These are phyloP conservation scores for Phengaris alcon DNA, from an alignment of 2,888 invertebrate species.

Conservation along the genomic window DNA sequence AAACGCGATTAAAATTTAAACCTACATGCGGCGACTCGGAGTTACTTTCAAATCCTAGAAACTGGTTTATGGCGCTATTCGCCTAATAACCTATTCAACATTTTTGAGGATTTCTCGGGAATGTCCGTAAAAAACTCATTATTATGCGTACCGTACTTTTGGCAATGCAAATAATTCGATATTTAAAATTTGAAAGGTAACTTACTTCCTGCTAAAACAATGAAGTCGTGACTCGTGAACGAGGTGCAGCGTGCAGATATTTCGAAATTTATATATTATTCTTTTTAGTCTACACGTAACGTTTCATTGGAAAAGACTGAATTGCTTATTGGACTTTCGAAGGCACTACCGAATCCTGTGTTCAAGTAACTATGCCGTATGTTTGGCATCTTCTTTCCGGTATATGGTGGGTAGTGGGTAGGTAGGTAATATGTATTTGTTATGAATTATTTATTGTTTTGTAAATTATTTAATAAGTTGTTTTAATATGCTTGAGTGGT, in stretches of 20 bases:
- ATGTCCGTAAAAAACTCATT: background rate
- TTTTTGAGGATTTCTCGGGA: background rate
- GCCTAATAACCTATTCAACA: background rate
- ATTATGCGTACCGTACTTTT: background rate
- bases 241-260: background rate
- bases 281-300: background rate
- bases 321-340: background rate
- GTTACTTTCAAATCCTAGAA: conserved; percentile 25
- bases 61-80: conserved; percentile 21
- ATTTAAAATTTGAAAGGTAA: background rate
- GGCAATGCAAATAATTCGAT: conserved; percentile 5
- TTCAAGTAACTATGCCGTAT: background rate
- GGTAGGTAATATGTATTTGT: too few species aligned
- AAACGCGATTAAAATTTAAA: background rate
- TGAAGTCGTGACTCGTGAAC: background rate
- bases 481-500: too few species aligned
- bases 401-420: too few species aligned
- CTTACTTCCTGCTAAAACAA: conserved; percentile 12
- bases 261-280: background rate
- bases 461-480: too few species aligned
- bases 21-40: background rate
- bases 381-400: background rate
- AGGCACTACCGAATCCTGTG: background rate
- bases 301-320: background rate
- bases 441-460: too few species aligned